phyloP scores from a whole-genome alignment of 2,888 invertebrate species.

The Scaptomyza caliginosa region DNA sequence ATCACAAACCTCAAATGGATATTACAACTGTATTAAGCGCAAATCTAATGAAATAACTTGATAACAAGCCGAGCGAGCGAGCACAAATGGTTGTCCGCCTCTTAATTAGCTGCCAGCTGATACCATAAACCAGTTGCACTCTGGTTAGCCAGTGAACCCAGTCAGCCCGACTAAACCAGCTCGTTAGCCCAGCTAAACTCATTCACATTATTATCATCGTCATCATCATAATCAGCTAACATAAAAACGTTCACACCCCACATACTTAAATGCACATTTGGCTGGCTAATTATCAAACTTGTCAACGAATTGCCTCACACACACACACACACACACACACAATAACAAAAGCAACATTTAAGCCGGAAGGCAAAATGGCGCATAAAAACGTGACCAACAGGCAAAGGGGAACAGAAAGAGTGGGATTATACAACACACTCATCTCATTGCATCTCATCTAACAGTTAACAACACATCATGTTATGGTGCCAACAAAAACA shows the following conservation, averaged over 20 bases:
- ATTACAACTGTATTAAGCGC: not conserved
- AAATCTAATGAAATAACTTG: slow-evolving; percentile 6
- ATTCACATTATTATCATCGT: slow-evolving; percentile 12
- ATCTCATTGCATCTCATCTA: slow-evolving; percentile 42
- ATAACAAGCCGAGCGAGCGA: not conserved
- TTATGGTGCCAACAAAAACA: slow-evolving; percentile 48
- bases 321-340: slow-evolving; percentile 13
- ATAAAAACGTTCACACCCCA: slow-evolving; percentile 38
- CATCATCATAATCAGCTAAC: slow-evolving; percentile 10
- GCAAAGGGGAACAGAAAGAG: not conserved
- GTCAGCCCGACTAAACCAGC: not conserved
- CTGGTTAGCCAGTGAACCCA: not conserved
- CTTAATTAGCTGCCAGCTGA: not conserved
- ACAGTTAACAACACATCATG: slow-evolving; percentile 36
- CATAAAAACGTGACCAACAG: slow-evolving; percentile 68
- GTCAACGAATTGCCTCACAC: slow-evolving; percentile 54
- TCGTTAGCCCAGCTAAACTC: slow-evolving; percentile 16
- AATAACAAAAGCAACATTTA: slow-evolving; percentile 12
- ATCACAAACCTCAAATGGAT: not conserved
- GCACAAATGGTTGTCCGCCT: not conserved
- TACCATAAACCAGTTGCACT: slow-evolving; percentile 9
- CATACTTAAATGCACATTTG: slow-evolving; percentile 63
- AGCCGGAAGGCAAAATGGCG: slow-evolving; percentile 33
- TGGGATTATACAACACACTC: slow-evolving; percentile 13
- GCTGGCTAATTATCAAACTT: slow-evolving; percentile 67